Percentiles rank a stretch among this genome's conserved stretches.
Conservation (phyloP, 1,140 invertebrate genomes). For the Drosophila lowei region DNA sequence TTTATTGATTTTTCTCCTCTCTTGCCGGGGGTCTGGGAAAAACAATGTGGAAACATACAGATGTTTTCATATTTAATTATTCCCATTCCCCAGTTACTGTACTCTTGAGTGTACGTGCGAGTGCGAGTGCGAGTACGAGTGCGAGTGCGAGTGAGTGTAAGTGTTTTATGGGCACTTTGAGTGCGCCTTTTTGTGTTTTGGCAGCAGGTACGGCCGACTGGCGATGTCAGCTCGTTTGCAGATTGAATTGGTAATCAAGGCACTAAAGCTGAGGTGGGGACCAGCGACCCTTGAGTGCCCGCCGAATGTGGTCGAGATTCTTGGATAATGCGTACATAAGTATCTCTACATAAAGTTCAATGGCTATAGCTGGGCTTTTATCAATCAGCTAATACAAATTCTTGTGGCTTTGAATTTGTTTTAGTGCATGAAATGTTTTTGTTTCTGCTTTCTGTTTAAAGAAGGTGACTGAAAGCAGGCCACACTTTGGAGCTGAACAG, state of each 20-base stretch:
- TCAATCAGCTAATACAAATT: too few relatives aligned
- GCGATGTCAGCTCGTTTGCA: slow-evolving; percentile 34
- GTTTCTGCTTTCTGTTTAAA: too few relatives aligned
- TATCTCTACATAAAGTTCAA: too few relatives aligned
- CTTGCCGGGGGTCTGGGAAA: slow-evolving; percentile 41
- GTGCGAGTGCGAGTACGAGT: not conserved
- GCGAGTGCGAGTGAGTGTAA: slow-evolving; percentile 45
- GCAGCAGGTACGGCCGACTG: slow-evolving; percentile 25
- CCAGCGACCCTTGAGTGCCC: slow-evolving; percentile 5
- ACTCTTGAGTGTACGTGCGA: not conserved
- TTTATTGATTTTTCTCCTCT: slow-evolving; percentile 68
- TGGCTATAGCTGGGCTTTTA: too few relatives aligned
- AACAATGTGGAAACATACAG: slow-evolving; percentile 74
- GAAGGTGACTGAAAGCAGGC: too few relatives aligned
- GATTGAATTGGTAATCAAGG: slow-evolving; percentile 16
- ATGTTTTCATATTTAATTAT: slow-evolving; percentile 79
- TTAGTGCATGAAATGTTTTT: too few relatives aligned
- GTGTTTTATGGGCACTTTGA: slow-evolving; percentile 56
- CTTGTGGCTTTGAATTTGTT: too few relatives aligned
- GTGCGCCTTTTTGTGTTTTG: slow-evolving; percentile 44
- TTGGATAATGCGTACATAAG: too few relatives aligned
- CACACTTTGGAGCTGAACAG: too few relatives aligned
- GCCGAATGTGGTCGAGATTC: slow-evolving; percentile 4
- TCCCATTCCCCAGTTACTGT: slow-evolving; percentile 38
- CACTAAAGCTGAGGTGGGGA: not conserved